phyloP scores from a whole-genome alignment of 2,113 vertebrate genomes.

The Boleophthalmus pectinirostris region DNA sequence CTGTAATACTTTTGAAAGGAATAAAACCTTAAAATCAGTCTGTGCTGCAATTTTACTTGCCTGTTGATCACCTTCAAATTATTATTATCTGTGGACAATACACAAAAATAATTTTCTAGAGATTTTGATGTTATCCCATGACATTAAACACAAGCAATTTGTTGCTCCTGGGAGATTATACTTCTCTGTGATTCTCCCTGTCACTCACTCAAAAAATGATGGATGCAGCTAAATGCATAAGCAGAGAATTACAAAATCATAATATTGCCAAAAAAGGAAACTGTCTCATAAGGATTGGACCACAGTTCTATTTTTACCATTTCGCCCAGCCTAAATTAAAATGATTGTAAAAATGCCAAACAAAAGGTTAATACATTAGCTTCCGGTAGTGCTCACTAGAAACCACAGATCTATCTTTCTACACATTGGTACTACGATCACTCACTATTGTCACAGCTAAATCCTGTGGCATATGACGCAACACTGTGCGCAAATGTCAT shows the following conservation, averaged over 20 bases:
- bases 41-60: not conserved
- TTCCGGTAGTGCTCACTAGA: not conserved
- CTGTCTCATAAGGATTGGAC: too few species aligned
- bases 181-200: too few species aligned
- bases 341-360: not conserved
- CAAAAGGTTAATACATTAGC: not conserved
- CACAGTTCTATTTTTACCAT: too few species aligned
- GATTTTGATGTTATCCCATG: too few species aligned
- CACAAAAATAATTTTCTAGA: too few species aligned
- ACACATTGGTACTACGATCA: not conserved
- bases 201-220: too few species aligned
- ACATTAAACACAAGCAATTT: too few species aligned
- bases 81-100: not conserved
- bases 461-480: constrained; percentile 63
- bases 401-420: not conserved
- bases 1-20: not conserved
- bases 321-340: not conserved
- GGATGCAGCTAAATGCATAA: too few species aligned
- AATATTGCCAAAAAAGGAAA: too few species aligned
- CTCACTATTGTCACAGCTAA: constrained; percentile 33
- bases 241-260: too few species aligned
- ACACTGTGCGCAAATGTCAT: constrained; percentile 57
- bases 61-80: not conserved
- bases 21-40: not conserved
- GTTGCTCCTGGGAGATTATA: too few species aligned